These are phyloP conservation scores for Drosophila willistoni DNA, from an alignment of 1,140 invertebrate genomes.

Conservation along the genomic window DNA sequence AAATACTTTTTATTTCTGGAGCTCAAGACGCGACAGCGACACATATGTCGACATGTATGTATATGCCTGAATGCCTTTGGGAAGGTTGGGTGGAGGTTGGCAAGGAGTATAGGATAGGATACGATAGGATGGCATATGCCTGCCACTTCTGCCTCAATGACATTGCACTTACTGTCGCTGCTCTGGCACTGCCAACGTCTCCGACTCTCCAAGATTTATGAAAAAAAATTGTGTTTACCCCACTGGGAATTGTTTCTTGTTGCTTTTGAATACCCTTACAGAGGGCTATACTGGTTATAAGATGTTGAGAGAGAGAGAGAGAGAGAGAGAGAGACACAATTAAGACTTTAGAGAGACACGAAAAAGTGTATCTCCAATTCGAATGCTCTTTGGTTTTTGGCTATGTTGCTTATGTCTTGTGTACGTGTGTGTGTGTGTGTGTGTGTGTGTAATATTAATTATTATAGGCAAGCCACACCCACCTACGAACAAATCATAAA, in stretches of 20 bases:
- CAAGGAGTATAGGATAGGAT: background rate
- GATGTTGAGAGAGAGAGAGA: background rate
- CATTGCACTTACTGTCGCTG: constrained; percentile 72
- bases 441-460: constrained; percentile 76
- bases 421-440: constrained; percentile 20
- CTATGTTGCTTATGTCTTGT: too few relatives aligned
- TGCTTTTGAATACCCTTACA: constrained; percentile 23
- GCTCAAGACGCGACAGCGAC: constrained; percentile 47
- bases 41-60: background rate
- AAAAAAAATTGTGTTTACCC: constrained; percentile 60
- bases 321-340: background rate
- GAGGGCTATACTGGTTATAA: background rate
- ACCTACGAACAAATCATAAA: constrained; percentile 78
- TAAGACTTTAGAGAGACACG: too few relatives aligned
- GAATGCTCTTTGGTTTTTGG: background rate
- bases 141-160: constrained; percentile 72
- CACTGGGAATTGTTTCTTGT: constrained; percentile 52
- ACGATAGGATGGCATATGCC: constrained; percentile 32
- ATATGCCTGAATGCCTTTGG: constrained; percentile 20
- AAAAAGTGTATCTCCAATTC: background rate
- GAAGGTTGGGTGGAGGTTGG: constrained; percentile 14
- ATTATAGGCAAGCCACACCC: constrained; percentile 75
- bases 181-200: constrained; percentile 10
- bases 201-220: constrained; percentile 70
- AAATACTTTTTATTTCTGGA: constrained; percentile 79